These are phyloP conservation scores for Drosophila jambulina DNA, from an alignment of 1,140 invertebrate species.

Conservation along the genomic window DNA sequence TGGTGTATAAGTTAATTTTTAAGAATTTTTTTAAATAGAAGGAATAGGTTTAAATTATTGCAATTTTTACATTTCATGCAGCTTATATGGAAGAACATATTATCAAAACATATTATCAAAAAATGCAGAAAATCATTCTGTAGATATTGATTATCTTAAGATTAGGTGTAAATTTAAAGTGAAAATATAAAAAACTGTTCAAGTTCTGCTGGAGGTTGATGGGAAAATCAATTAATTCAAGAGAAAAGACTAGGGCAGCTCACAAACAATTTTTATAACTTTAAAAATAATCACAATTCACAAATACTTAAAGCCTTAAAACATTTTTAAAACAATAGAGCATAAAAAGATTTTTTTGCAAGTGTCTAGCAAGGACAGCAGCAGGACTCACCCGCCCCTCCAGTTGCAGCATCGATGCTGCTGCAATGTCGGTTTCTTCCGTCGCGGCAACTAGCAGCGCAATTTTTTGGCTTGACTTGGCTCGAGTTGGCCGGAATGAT, in stretches of 20 bases:
- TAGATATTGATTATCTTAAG: too few relatives aligned
- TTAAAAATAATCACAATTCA: not conserved
- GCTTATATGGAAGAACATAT: too few relatives aligned
- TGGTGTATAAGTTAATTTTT: too few relatives aligned
- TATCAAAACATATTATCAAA: too few relatives aligned
- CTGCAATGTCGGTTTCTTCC: conserved; percentile 40
- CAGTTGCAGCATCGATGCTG: conserved; percentile 42
- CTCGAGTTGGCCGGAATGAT: conserved; percentile 17
- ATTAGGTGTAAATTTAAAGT: too few relatives aligned
- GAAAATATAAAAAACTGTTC: too few relatives aligned
- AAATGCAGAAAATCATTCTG: not conserved
- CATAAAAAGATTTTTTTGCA: not conserved
- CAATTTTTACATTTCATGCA: too few relatives aligned
- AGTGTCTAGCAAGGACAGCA: conserved; percentile 27
- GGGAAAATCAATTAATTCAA: not conserved
- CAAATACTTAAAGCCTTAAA: not conserved
- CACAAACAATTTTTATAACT: not conserved
- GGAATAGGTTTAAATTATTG: too few relatives aligned
- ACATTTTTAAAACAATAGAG: not conserved
- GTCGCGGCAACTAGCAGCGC: conserved; percentile 22
- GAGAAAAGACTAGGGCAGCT: too few relatives aligned
- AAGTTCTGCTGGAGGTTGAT: too few relatives aligned
- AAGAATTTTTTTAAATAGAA: too few relatives aligned
- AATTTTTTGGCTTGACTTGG: conserved; percentile 63
- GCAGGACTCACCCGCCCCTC: not conserved